These are phyloP conservation scores for Lucifuga dentata DNA, from an alignment of 2,113 vertebrate species.

Conservation along the genomic window DNA sequence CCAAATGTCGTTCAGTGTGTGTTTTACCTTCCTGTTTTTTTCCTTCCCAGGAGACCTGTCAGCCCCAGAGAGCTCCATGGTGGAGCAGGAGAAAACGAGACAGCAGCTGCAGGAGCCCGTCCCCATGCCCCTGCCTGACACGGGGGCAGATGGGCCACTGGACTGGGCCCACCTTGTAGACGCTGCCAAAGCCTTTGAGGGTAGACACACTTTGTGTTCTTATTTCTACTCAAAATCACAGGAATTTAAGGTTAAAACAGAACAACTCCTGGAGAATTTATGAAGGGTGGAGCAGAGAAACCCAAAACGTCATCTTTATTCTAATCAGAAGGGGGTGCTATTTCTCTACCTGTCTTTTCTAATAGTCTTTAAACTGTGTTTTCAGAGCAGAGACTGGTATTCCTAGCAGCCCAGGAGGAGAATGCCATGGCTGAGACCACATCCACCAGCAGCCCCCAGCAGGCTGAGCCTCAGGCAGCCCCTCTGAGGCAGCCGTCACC, in stretches of 20 bases:
- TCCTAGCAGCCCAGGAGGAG: slow-evolving; percentile 90
- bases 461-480: slow-evolving; percentile 88
- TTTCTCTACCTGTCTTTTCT: slow-evolving; percentile 7
- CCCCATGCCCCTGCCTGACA: slow-evolving; percentile 93
- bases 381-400: slow-evolving; percentile 91
- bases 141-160: slow-evolving; percentile 86
- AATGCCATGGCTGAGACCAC: slow-evolving; percentile 86
- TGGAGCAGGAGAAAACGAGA: slow-evolving; percentile 87
- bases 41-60: slow-evolving; percentile 88
- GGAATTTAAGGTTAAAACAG: slow-evolving; percentile 11
- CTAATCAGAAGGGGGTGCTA: slow-evolving; percentile 46
- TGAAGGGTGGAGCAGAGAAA: not conserved
- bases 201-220: slow-evolving; percentile 70
- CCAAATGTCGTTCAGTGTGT: not conserved
- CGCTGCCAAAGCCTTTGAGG: slow-evolving; percentile 96
- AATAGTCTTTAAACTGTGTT: slow-evolving; percentile 1
- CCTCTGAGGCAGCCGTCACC: slow-evolving; percentile 86
- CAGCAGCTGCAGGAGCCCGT: slow-evolving; percentile 89
- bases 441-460: slow-evolving; percentile 85
- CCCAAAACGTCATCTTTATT: not conserved
- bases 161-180: slow-evolving; percentile 97
- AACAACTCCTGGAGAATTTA: not conserved
- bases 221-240: not conserved
- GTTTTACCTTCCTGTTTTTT: slow-evolving; percentile 1
- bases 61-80: slow-evolving; percentile 89